Percentiles rank a stretch among this genome's conserved stretches.
These are phyloP conservation scores for Holacanthus passer DNA, from an alignment of 2,113 vertebrate species.

Conservation along the genomic window DNA sequence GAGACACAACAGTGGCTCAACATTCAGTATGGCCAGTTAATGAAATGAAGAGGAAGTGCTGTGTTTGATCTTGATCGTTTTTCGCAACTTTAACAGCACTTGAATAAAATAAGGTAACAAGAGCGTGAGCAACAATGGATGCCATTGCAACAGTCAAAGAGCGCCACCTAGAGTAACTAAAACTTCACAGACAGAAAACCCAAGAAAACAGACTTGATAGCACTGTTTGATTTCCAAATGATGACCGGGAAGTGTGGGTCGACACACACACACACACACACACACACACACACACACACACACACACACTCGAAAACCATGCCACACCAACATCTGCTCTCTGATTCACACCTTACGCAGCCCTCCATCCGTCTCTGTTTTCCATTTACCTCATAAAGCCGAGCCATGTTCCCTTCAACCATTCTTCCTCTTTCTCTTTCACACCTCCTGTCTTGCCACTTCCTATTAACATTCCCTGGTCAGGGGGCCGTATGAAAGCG, in stretches of 20 bases:
- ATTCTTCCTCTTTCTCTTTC: conserved; percentile 49
- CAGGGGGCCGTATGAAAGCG: conserved; percentile 58
- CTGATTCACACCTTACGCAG: conserved; percentile 36
- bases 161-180: conserved; percentile 23
- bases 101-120: neutral
- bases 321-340: neutral
- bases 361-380: conserved; percentile 28
- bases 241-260: neutral
- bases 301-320: neutral
- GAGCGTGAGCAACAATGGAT: neutral
- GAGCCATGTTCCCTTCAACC: conserved; percentile 40
- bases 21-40: neutral
- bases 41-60: neutral
- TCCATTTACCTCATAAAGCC: conserved; percentile 47
- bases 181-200: neutral
- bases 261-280: neutral
- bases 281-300: neutral
- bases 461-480: conserved; percentile 57
- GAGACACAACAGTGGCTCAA: conserved; percentile 5
- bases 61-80: neutral
- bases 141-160: conserved; percentile 16
- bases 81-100: conserved; percentile 8
- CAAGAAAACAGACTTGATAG: neutral
- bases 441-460: conserved; percentile 67
- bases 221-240: neutral